Conservation (phyloP, 1,140 invertebrate species). For the Dolichoris vasculosae region DNA sequence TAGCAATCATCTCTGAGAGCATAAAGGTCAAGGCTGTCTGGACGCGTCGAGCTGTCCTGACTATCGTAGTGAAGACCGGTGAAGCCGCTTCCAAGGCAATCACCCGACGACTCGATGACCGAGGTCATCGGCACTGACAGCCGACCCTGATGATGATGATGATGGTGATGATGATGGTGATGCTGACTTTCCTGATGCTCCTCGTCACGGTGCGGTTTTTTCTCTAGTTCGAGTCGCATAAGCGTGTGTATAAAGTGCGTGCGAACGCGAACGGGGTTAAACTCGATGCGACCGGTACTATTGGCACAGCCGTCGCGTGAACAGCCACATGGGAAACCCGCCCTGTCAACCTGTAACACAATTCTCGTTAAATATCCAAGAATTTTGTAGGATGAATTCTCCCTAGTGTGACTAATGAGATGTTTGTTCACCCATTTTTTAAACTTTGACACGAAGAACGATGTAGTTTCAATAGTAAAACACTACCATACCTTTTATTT, state of each 20-base stretch:
- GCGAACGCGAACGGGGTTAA: constrained; percentile 94
- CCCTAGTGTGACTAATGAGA: too few species aligned
- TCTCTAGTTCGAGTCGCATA: constrained; percentile 94
- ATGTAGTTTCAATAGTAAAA: too few species aligned
- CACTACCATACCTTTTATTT: too few species aligned
- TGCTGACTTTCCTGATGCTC: constrained; percentile 67
- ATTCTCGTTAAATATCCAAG: not conserved
- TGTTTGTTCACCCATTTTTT: too few species aligned
- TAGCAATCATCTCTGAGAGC: constrained; percentile 82
- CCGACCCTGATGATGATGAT: constrained; percentile 4
- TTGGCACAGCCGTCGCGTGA: constrained; percentile 95
- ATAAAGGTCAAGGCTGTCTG: constrained; percentile 81
- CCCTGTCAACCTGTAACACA: constrained; percentile 85
- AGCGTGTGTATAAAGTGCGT: constrained; percentile 98
- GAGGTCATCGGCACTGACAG: not conserved
- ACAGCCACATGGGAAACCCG: constrained; percentile 98
- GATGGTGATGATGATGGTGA: constrained; percentile 23
- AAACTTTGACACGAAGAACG: too few species aligned
- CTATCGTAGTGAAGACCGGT: constrained; percentile 79
- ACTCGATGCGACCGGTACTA: constrained; percentile 93
- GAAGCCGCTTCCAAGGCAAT: constrained; percentile 75
- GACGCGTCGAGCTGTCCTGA: constrained; percentile 68
- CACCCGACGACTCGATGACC: constrained; percentile 2
- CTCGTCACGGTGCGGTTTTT: constrained; percentile 78
- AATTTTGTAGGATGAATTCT: too few species aligned